Conservation (phyloP, 2,797 vertebrate species). For the Argyrosomus regius region DNA sequence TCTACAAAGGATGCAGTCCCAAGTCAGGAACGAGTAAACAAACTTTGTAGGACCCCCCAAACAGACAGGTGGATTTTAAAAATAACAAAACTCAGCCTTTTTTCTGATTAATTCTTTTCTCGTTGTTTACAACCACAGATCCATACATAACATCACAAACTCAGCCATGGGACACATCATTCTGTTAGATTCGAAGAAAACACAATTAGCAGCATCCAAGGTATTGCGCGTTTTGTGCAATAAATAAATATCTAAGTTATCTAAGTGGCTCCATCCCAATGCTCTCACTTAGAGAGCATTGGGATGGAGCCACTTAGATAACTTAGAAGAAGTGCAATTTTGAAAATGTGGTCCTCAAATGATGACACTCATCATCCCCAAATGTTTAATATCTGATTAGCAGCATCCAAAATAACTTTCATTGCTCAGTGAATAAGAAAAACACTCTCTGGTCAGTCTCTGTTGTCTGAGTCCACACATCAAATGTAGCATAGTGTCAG, state of each 20-base stretch:
- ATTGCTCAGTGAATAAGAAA: not conserved
- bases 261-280: not conserved
- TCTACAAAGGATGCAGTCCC: constrained; percentile 26
- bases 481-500: not conserved
- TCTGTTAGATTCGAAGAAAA: not conserved
- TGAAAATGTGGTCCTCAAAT: not conserved
- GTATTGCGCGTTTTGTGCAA: not conserved
- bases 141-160: constrained; percentile 13
- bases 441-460: not conserved
- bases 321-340: not conserved
- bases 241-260: not conserved
- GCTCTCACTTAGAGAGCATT: no score
- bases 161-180: not conserved
- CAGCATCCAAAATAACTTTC: not conserved
- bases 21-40: constrained; percentile 40
- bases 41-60: not conserved
- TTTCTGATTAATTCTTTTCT: constrained; percentile 11
- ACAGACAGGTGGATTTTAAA: not conserved
- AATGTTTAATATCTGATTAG: constrained; percentile 4
- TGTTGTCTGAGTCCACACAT: not conserved
- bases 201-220: not conserved
- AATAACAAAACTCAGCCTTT: not conserved
- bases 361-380: not conserved
- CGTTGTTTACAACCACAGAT: not conserved
- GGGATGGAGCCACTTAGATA: not conserved